Percentiles rank a stretch among this genome's conserved stretches.
These are phyloP conservation scores for Andrena hattorfiana DNA, from an alignment of 2,888 invertebrate genomes.

Conservation along the genomic window DNA sequence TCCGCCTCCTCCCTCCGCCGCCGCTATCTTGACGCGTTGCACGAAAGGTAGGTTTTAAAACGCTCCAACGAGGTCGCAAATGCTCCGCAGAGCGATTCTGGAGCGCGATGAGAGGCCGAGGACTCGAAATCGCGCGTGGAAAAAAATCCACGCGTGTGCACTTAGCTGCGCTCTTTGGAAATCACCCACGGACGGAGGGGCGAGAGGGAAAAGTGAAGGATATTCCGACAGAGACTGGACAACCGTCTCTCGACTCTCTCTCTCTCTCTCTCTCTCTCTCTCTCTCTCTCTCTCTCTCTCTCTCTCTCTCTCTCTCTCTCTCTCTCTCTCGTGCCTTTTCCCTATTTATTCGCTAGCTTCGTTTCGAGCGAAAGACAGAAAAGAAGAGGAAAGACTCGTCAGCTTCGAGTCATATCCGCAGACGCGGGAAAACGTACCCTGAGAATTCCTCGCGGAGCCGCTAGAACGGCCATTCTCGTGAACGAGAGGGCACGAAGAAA, in stretches of 20 bases:
- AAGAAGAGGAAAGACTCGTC: not conserved
- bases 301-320: no score
- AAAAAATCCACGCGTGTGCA: conserved; percentile 32
- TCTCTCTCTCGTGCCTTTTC: not conserved
- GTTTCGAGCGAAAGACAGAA: not conserved
- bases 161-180: conserved; percentile 37
- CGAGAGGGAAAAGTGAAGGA: conserved; percentile 21
- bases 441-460: not conserved
- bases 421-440: not conserved
- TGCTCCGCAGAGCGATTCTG: conserved; percentile 55
- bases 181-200: not conserved
- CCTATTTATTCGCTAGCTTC: not conserved
- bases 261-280: no score
- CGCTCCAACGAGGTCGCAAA: conserved; percentile 58
- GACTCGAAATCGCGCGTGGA: conserved; percentile 43
- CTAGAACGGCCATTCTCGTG: not conserved
- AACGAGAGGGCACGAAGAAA: not conserved
- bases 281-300: no score
- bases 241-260: not conserved
- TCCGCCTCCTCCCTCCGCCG: not conserved
- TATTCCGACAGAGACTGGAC: not conserved
- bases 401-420: conserved; percentile 3
- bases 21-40: conserved; percentile 55
- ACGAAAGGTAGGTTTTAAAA: conserved; percentile 62
- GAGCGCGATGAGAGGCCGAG: conserved; percentile 27